These are phyloP conservation scores for Chydorus sphaericus DNA, from an alignment of 2,888 invertebrate genomes.

Conservation along the genomic window DNA sequence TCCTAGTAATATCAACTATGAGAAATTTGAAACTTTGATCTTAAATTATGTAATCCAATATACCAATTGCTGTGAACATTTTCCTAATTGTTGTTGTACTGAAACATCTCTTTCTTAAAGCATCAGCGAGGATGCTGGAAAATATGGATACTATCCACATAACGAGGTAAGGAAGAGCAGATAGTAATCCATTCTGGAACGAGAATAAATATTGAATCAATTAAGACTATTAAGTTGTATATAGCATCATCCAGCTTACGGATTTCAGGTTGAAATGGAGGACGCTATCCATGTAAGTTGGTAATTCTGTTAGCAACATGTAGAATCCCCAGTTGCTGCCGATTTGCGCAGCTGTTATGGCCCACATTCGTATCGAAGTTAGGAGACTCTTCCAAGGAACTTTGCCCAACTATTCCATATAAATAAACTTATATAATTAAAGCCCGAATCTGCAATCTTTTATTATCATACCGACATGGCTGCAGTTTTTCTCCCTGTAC, in stretches of 20 bases:
- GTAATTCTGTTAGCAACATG: conserved; percentile 66
- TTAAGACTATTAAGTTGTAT: no score
- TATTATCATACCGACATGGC: background rate
- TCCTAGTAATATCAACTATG: no score
- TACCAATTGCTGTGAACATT: background rate
- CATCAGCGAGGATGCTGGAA: conserved; percentile 52
- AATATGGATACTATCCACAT: conserved; percentile 56
- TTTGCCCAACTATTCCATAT: conserved; percentile 33
- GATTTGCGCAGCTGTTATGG: conserved; percentile 52
- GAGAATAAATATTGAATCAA: no score
- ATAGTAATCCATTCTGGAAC: conserved; percentile 43
- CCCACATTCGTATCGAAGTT: conserved; percentile 51
- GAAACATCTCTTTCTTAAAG: no score
- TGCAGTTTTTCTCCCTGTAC: background rate
- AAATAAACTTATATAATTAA: background rate
- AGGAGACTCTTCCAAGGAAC: conserved; percentile 62
- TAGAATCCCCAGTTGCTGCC: conserved; percentile 70
- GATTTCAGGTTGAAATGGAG: conserved; percentile 52
- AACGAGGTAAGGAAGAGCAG: conserved; percentile 50
- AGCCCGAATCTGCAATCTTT: no score
- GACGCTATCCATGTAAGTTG: conserved; percentile 59
- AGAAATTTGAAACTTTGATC: no score
- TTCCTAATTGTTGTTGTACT: no score
- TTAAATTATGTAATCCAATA: no score
- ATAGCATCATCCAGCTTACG: no score